Percentiles rank a stretch among this genome's conserved stretches.
Conservation (phyloP, 2,888 invertebrate genomes). For the Scaptomyza tumidula region DNA sequence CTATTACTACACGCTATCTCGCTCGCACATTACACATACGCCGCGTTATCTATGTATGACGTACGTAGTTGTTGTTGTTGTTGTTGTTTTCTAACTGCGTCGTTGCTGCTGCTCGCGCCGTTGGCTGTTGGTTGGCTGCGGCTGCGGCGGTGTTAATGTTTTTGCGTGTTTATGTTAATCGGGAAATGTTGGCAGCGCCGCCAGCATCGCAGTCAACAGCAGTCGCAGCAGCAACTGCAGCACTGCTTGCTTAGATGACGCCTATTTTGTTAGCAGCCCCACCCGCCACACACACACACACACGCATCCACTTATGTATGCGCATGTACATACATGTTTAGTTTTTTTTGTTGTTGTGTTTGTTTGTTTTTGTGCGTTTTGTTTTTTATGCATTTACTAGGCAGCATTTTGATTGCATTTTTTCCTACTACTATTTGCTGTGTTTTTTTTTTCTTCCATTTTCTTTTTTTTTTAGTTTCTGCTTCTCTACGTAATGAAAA, state of each 20-base stretch:
- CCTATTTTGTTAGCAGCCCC: conserved; percentile 67
- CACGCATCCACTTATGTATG: conserved; percentile 23
- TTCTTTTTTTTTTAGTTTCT: conserved; percentile 51
- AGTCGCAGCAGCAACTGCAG: conserved; percentile 17
- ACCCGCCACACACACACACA: conserved; percentile 28
- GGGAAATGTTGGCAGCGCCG: conserved; percentile 60
- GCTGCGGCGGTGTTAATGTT: conserved; percentile 76
- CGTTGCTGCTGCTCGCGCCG: conserved; percentile 62
- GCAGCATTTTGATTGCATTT: conserved; percentile 77
- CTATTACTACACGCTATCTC: conserved; percentile 43
- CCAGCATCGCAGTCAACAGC: conserved; percentile 17
- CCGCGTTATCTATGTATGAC: conserved; percentile 79
- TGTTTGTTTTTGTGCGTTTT: conserved; percentile 58
- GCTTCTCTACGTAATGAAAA: conserved; percentile 60
- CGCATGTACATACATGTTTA: conserved; percentile 11
- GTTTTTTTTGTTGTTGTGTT: conserved; percentile 3
- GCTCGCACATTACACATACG: conserved; percentile 77
- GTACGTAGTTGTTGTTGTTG: conserved; percentile 42
- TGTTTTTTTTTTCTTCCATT: conserved; percentile 22
- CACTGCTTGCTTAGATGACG: conserved; percentile 76
- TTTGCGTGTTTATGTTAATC: conserved; percentile 84
- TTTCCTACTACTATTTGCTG: conserved; percentile 35
- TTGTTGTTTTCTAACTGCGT: conserved; percentile 80
- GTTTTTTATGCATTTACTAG: conserved; percentile 75
- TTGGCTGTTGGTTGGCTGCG: conserved; percentile 71